Conservation (phyloP, 2,888 invertebrate genomes). For the Pseudococcus longispinus region DNA sequence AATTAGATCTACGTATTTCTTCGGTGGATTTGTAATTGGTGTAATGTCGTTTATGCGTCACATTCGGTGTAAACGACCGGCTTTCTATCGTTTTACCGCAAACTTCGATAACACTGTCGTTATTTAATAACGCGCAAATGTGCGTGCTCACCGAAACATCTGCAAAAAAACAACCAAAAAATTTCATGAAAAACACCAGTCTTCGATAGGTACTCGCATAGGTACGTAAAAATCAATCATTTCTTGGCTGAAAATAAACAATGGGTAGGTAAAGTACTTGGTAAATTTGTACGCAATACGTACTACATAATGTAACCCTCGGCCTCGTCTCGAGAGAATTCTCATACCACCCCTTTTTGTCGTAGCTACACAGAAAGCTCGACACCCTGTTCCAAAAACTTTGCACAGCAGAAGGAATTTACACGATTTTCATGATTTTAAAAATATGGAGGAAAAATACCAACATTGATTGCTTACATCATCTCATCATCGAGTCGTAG, state of each 20-base stretch:
- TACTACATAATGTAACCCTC: too few species aligned
- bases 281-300: background rate
- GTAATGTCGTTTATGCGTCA: conserved; percentile 36
- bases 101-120: conserved; percentile 46
- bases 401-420: too few species aligned
- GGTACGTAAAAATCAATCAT: background rate
- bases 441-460: background rate
- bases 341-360: too few species aligned
- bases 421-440: background rate
- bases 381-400: too few species aligned
- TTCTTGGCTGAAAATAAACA: background rate
- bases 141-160: conserved; percentile 51
- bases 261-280: background rate
- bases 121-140: conserved; percentile 40
- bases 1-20: conserved; percentile 51
- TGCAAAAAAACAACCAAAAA: background rate
- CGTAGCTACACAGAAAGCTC: too few species aligned
- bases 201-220: background rate
- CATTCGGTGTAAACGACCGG: background rate
- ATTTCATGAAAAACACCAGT: background rate
- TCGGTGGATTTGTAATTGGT: conserved; percentile 49
- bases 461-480: background rate
- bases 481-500: background rate
- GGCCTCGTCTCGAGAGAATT: background rate
- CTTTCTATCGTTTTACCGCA: conserved; percentile 48